Percentiles rank a stretch among this genome's conserved stretches.
Evolutionary conservation across 2,113 vertebrate genomes (phyloP).

Genomic region (Pelmatolapia mariae): DNA sequence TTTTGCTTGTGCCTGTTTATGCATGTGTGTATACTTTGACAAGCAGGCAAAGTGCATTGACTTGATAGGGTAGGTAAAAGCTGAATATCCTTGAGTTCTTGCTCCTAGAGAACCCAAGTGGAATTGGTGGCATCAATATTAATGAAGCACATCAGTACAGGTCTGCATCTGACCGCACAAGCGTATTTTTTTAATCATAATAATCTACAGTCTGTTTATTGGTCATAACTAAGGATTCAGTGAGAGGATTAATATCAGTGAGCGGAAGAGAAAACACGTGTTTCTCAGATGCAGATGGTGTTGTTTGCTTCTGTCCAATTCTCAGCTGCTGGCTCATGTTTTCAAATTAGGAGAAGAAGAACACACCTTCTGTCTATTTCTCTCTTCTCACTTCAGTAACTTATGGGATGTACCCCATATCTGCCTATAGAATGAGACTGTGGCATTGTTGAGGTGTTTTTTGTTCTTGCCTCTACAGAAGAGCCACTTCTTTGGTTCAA

Average conservation of each 20-base stretch:
- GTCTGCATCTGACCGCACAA: background rate
- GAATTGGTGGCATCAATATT: slow-evolving; percentile 39
- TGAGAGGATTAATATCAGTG: background rate
- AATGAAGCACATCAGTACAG: slow-evolving; percentile 22
- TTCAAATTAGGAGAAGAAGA: slow-evolving; percentile 14
- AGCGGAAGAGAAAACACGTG: background rate
- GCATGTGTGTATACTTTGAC: background rate
- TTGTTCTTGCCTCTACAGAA: background rate
- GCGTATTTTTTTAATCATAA: background rate
- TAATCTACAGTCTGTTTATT: background rate
- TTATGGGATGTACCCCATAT: background rate
- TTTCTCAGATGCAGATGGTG: slow-evolving; percentile 30
- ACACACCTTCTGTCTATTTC: background rate
- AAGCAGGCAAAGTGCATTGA: slow-evolving; percentile 13
- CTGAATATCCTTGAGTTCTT: slow-evolving; percentile 35
- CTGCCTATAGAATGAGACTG: background rate
- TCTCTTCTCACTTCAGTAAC: background rate
- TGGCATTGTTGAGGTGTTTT: background rate
- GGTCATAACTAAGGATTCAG: background rate
- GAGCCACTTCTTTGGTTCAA: background rate
- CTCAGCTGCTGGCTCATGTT: slow-evolving; percentile 28
- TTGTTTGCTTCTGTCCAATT: slow-evolving; percentile 6
- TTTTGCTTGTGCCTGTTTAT: background rate
- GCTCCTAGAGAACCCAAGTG: background rate
- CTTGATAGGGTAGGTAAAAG: background rate